Percentiles rank a stretch among this genome's conserved stretches.
Conservation (phyloP, 2,113 vertebrate genomes). For the Phodopus roborovskii region DNA sequence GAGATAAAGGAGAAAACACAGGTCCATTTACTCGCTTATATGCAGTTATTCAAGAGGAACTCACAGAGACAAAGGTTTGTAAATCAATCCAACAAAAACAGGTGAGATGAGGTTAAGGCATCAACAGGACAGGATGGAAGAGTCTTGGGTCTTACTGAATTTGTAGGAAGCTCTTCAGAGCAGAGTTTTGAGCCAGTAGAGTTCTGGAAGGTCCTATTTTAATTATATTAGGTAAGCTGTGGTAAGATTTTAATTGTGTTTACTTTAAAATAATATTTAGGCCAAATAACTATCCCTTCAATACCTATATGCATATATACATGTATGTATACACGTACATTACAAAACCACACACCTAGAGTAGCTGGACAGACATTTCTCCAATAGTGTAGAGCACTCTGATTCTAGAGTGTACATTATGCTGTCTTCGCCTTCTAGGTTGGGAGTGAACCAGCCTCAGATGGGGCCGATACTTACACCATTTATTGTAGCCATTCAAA, state of each 20-base stretch:
- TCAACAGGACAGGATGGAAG: neutral
- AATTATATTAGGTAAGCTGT: neutral
- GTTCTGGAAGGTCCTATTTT: neutral
- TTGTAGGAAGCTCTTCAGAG: neutral
- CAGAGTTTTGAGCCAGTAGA: neutral
- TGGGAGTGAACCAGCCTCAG: neutral
- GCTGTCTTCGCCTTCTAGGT: neutral
- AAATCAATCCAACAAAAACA: neutral
- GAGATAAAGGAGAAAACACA: neutral
- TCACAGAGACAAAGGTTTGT: neutral
- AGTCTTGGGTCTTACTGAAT: conserved; percentile 6
- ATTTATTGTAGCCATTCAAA: neutral
- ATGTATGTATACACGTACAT: neutral
- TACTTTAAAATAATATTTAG: conserved; percentile 25
- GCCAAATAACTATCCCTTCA: neutral
- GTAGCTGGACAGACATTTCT: neutral
- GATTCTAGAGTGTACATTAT: neutral
- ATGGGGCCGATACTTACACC: neutral
- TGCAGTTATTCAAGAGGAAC: neutral
- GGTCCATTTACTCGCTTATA: neutral
- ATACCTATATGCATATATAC: neutral
- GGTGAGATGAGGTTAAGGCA: neutral
- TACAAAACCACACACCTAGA: neutral
- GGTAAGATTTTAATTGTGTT: conserved; percentile 2
- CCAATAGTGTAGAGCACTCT: neutral